phyloP scores from a whole-genome alignment of 2,888 invertebrate genomes.

The Drosophila algonquin region DNA sequence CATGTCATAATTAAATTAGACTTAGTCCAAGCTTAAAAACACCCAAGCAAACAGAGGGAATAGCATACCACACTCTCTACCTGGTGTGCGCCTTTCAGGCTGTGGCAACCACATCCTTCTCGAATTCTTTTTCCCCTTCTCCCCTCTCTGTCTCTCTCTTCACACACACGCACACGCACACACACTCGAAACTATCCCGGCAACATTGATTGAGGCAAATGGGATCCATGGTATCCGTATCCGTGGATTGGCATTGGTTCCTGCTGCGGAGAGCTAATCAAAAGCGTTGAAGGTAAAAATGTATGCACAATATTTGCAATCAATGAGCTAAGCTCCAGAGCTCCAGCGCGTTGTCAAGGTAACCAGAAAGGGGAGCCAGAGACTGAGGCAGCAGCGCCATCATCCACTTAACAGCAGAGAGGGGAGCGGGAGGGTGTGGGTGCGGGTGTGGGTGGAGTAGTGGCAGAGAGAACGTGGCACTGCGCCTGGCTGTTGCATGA shows the following conservation, averaged over 20 bases:
- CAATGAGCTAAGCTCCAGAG: slow-evolving; percentile 56
- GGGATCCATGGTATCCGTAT: not conserved
- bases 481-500: slow-evolving; percentile 68
- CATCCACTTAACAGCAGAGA: slow-evolving; percentile 33
- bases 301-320: slow-evolving; percentile 72
- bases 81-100: not conserved
- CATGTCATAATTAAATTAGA: slow-evolving; percentile 79
- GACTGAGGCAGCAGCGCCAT: slow-evolving; percentile 6
- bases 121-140: not conserved
- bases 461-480: not conserved
- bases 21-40: slow-evolving; percentile 75
- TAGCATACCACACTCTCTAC: not conserved
- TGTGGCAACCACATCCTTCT: not conserved
- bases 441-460: not conserved
- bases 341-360: slow-evolving; percentile 37
- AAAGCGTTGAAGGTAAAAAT: slow-evolving; percentile 58
- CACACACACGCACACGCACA: not conserved
- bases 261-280: slow-evolving; percentile 28
- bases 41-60: slow-evolving; percentile 62
- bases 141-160: not conserved
- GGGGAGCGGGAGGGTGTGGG: too few species aligned
- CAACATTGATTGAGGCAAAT: slow-evolving; percentile 50
- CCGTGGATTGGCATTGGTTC: slow-evolving; percentile 13
- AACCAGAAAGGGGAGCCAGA: not conserved
- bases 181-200: slow-evolving; percentile 5